A percentile compares a stretch with the other conserved stretches of the same genome.
These are phyloP conservation scores for Choloepus hoffmanni DNA, from an alignment of 2,113 vertebrate genomes.

Conservation along the genomic window DNA sequence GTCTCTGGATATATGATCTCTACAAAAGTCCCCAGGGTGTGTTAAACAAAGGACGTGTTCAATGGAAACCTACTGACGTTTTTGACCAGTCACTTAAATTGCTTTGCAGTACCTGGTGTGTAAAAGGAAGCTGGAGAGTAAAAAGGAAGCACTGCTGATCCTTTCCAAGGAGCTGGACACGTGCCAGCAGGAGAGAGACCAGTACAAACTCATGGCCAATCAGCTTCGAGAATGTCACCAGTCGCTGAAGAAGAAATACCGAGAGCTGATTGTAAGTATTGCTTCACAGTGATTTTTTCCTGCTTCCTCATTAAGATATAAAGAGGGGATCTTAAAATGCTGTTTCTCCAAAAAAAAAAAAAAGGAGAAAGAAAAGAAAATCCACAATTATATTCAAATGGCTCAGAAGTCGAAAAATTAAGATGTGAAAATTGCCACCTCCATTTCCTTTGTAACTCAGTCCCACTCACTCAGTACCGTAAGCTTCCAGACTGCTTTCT, in stretches of 20 bases:
- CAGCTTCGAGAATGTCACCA: constrained; percentile 97
- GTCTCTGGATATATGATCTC: neutral
- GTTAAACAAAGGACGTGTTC: rapidly evolving
- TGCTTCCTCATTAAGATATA: neutral
- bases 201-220: constrained; percentile 98
- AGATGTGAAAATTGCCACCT: neutral
- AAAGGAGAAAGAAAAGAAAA: no score
- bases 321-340: neutral
- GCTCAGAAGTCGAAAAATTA: neutral
- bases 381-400: neutral
- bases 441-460: neutral
- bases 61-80: rapidly evolving
- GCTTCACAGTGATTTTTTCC: neutral
- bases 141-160: constrained; percentile 97
- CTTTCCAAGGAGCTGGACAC: constrained; percentile 97
- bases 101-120: constrained; percentile 93
- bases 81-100: neutral
- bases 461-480: rapidly evolving
- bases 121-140: constrained; percentile 96
- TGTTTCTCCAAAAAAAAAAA: neutral
- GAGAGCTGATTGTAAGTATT: constrained; percentile 94
- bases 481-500: neutral
- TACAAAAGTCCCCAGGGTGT: neutral
- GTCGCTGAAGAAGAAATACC: constrained; percentile 96
- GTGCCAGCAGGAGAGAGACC: constrained; percentile 97